Evolutionary conservation across 1,140 invertebrate species (phyloP), one percentile per base, ranked within the genome.

Genomic region (Bombus waltoni): DNA sequence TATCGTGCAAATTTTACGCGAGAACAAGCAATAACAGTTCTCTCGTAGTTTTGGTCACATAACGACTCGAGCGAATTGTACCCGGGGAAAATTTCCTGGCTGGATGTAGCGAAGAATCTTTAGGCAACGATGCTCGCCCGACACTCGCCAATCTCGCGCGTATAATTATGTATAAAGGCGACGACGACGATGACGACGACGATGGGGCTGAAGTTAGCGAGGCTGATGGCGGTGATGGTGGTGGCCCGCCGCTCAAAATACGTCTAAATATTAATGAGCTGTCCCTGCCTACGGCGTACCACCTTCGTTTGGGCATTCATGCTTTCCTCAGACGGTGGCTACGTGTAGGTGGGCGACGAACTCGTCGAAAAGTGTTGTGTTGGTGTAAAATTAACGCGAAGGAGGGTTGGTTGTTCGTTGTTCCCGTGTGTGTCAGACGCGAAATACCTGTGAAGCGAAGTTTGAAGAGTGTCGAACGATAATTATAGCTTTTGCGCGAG

Each of bases 181-280:
- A 86, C 85, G 82, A 87, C 87, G 83, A 82, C 82, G 82, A 81
- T 59, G 85, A 89, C 72, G 87, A 86, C 68, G 71, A 73, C 90
- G 89, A 86, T 70, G 82, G 81, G 83, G 81, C 78, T 42, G 80
- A 89, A 81, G 90, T 87, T 85, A 68, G 87, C 75, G 87, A 84
- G 88, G 87, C 82, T 75, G 90, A 88, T 90, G 87, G 83, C 66
- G 89, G 87, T 81, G 68, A 68, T 86, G 85, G 86, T 87, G 90
- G 90, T 92, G 92, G 92, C 92, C 93, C 93, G 93, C 92, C 91
- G 92, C 93, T 94, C 94, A 94, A 95, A 95, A 95, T 94, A 93
- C 93, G 94, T 95, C 94, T 95, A 95, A 94, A 95, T 95, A 95
- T 94, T 94, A 95, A 95, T 94, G 93, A 94, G 94, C 93, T 94